Conservation (phyloP, 2,797 vertebrate genomes). For the Tokudaia tokunoshimensis region DNA sequence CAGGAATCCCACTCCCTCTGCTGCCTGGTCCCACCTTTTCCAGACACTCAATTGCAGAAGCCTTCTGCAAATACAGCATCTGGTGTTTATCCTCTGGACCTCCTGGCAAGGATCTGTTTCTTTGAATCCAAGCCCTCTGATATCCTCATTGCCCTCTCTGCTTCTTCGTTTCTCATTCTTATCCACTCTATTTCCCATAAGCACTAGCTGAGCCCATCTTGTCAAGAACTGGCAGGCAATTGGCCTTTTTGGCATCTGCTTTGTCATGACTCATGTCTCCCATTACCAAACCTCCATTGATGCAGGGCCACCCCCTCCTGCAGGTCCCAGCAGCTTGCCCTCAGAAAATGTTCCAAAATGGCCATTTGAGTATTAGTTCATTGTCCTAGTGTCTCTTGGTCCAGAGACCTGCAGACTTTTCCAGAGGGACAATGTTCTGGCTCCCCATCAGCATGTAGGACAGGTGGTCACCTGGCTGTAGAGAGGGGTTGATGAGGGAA, state of each 20-base stretch:
- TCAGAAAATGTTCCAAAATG: constrained; percentile 7
- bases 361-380: background rate
- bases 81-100: background rate
- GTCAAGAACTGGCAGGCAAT: background rate
- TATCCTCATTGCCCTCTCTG: background rate
- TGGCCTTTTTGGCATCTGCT: constrained; percentile 7
- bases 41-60: background rate
- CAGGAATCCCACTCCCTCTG: background rate
- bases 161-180: background rate
- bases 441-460: background rate
- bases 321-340: background rate
- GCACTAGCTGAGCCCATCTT: background rate
- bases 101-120: background rate
- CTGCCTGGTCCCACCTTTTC: background rate
- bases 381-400: background rate
- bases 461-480: background rate
- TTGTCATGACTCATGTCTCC: constrained; percentile 34
- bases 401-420: background rate
- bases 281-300: background rate
- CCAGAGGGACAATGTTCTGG: background rate
- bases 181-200: background rate
- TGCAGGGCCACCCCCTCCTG: background rate
- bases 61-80: background rate
- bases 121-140: background rate
- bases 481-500: background rate